phyloP scores from a whole-genome alignment of 2,888 invertebrate genomes.

The Aspidiotus rigidus region DNA sequence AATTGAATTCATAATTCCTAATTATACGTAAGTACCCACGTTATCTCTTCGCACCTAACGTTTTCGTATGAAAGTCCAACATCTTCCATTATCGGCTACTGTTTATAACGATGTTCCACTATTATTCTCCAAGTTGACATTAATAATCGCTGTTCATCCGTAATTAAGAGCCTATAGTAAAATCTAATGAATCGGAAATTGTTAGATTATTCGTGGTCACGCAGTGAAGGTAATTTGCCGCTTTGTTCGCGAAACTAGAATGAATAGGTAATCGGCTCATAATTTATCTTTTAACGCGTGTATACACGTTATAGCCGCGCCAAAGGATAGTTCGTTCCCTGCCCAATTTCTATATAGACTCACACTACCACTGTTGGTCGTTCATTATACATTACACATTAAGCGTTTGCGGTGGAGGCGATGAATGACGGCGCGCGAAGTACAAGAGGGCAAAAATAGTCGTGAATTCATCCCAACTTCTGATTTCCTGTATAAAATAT shows the following conservation, averaged over 20 bases:
- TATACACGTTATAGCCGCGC: constrained; percentile 5
- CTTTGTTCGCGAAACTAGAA: constrained; percentile 25
- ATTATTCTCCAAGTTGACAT: neutral
- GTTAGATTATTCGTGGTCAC: constrained; percentile 32
- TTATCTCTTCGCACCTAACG: too few species aligned
- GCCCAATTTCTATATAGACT: too few species aligned
- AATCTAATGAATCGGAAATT: constrained; percentile 34
- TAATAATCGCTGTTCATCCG: constrained; percentile 22
- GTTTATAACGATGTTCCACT: too few species aligned
- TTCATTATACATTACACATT: neutral
- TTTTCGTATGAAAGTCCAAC: too few species aligned
- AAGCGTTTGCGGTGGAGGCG: neutral
- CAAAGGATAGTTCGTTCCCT: neutral
- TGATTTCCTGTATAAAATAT: neutral
- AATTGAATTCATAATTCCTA: too few species aligned
- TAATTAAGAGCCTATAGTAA: constrained; percentile 28
- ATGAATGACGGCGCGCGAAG: neutral
- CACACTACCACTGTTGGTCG: neutral
- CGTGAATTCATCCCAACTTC: neutral
- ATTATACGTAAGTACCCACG: too few species aligned
- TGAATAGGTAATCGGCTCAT: constrained; percentile 32
- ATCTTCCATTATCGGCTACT: too few species aligned
- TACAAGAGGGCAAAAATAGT: neutral
- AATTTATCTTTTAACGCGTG: constrained; percentile 23
- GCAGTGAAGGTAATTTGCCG: constrained; percentile 32